Percentiles rank a stretch among this genome's conserved stretches.
Conservation (phyloP, 2,113 vertebrate species). For the Chloebia gouldiae region DNA sequence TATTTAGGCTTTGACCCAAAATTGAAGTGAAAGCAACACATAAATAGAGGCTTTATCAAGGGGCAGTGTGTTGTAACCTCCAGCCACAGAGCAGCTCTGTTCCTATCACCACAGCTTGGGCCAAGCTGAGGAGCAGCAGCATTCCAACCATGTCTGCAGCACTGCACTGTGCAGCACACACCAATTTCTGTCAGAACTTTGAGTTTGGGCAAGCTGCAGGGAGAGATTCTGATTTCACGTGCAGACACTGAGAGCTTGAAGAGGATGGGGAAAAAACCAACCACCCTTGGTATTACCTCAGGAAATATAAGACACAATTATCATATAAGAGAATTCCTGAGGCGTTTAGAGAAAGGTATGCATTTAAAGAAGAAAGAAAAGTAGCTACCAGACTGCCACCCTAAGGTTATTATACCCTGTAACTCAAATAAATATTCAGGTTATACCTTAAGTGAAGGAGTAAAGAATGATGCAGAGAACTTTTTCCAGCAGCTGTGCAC, state of each 20-base stretch:
- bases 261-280: accelerated
- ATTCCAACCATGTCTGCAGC: not conserved
- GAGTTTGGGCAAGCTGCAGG: not conserved
- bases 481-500: not conserved
- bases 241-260: not conserved
- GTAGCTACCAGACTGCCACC: not conserved
- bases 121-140: not conserved
- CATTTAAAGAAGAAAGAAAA: not conserved
- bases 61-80: not conserved
- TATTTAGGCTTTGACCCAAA: conserved; percentile 11
- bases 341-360: not conserved
- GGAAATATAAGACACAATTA: not conserved
- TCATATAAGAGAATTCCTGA: not conserved
- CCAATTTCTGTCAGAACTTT: not conserved
- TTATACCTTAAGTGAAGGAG: not conserved
- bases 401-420: not conserved
- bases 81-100: not conserved
- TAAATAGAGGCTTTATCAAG: conserved; percentile 17
- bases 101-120: not conserved
- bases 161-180: not conserved
- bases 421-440: not conserved
- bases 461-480: not conserved
- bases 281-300: not conserved
- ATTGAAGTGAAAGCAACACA: not conserved
- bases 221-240: not conserved